Evolutionary conservation across 2,797 vertebrate genomes (phyloP).

Genomic region (Halcyon chelicuti): DNA sequence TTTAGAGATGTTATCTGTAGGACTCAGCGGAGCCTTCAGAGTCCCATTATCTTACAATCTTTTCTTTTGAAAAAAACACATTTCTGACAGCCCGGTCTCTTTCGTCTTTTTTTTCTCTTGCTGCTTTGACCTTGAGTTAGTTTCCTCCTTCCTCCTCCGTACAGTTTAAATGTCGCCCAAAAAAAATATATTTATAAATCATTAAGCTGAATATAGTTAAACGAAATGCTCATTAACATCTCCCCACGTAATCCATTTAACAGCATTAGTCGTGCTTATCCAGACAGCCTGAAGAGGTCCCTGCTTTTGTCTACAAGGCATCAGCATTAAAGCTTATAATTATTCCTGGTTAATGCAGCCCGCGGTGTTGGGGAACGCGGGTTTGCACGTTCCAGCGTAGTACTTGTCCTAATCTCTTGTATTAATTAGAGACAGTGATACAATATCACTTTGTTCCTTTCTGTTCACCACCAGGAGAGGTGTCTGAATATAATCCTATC

Average conservation of each 20-base stretch:
- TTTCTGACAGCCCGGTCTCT: slow-evolving; percentile 24
- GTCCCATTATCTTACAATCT: slow-evolving; percentile 43
- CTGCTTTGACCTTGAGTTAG: slow-evolving; percentile 43
- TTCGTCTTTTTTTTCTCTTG: not conserved
- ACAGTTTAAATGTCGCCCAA: not conserved
- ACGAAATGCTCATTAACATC: slow-evolving; percentile 9
- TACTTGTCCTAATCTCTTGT: slow-evolving; percentile 54
- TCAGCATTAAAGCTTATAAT: slow-evolving; percentile 50
- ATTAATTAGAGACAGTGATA: slow-evolving; percentile 67
- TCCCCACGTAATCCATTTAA: slow-evolving; percentile 38
- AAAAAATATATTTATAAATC: slow-evolving; percentile 14
- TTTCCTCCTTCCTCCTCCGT: slow-evolving; percentile 8
- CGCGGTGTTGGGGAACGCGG: slow-evolving; percentile 17
- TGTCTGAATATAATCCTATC: slow-evolving; percentile 41
- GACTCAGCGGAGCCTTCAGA: slow-evolving; percentile 35
- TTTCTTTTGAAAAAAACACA: not conserved
- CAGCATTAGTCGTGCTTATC: slow-evolving; percentile 53
- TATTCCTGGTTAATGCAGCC: slow-evolving; percentile 50
- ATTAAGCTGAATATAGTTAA: slow-evolving; percentile 38
- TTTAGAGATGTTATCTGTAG: slow-evolving; percentile 58
- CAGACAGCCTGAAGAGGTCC: slow-evolving; percentile 36
- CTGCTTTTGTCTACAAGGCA: slow-evolving; percentile 40
- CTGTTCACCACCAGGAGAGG: slow-evolving; percentile 24
- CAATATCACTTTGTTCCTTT: slow-evolving; percentile 38
- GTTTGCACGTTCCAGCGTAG: not conserved